A percentile compares a stretch with the other conserved stretches of the same genome.
Evolutionary conservation across 1,140 invertebrate species (phyloP).

Genomic region (Muscidifurax raptorellus): DNA sequence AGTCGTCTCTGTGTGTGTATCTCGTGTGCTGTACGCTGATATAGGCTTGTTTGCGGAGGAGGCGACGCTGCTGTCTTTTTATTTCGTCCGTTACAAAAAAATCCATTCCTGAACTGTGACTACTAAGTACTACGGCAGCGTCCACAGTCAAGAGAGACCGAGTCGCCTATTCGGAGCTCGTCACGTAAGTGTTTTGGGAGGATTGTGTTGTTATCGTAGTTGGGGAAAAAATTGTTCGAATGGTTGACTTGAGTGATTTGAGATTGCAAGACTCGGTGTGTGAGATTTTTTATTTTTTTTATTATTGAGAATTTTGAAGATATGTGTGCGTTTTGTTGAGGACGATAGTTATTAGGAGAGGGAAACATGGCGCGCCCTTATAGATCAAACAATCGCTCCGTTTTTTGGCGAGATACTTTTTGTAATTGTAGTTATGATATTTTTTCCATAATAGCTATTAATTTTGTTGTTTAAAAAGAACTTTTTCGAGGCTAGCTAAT

Average conservation of each 20-base stretch:
- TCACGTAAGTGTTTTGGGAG: not conserved
- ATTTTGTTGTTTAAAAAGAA: too few relatives aligned
- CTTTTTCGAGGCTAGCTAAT: too few relatives aligned
- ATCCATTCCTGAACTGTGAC: not conserved
- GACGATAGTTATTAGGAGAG: not conserved
- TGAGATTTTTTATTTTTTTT: not conserved
- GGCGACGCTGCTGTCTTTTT: not conserved
- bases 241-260: too few relatives aligned
- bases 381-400: not conserved
- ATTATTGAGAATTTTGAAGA: not conserved
- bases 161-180: not conserved
- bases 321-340: not conserved
- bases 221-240: too few relatives aligned
- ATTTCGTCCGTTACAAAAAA: slow-evolving; percentile 12
- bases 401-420: not conserved
- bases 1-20: slow-evolving; percentile 18
- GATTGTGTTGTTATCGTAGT: too few relatives aligned
- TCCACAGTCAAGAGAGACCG: not conserved
- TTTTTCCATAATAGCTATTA: too few relatives aligned
- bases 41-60: not conserved
- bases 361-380: not conserved
- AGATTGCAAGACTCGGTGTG: not conserved
- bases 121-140: too few relatives aligned
- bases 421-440: not conserved
- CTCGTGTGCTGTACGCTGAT: not conserved